phyloP scores from a whole-genome alignment of 1,140 invertebrate species.

The Zaprionus ornatus region DNA sequence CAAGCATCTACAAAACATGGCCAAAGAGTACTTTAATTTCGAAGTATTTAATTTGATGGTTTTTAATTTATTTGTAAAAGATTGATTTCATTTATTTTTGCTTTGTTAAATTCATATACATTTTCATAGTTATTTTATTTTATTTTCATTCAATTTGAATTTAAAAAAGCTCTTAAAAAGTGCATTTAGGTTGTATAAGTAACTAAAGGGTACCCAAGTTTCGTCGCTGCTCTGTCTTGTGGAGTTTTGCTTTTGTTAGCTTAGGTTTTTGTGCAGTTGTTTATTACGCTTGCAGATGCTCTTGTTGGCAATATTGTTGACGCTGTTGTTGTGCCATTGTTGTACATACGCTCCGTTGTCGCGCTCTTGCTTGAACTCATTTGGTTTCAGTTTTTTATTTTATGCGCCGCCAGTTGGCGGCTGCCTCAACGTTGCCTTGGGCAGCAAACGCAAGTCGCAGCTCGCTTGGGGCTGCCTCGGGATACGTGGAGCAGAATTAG shows the following conservation, averaged over 20 bases:
- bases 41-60: background rate
- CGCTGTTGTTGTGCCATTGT: slow-evolving; percentile 33
- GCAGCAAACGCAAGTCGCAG: slow-evolving; percentile 35
- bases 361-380: slow-evolving; percentile 58
- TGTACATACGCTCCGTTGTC: slow-evolving; percentile 68
- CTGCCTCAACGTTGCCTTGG: slow-evolving; percentile 23
- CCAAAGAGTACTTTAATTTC: no score
- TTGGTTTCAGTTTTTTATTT: slow-evolving; percentile 45
- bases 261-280: slow-evolving; percentile 55
- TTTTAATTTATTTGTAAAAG: background rate
- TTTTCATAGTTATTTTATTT: no score
- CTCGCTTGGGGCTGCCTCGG: slow-evolving; percentile 36
- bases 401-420: slow-evolving; percentile 26
- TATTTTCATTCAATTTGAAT: no score
- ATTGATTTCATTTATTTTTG: background rate
- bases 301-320: slow-evolving; percentile 30
- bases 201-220: slow-evolving; percentile 33
- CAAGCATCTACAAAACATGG: no score
- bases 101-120: no score
- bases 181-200: no score
- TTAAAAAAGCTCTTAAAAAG: no score
- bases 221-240: background rate
- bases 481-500: slow-evolving; percentile 69
- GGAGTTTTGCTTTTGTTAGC: slow-evolving; percentile 27
- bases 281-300: slow-evolving; percentile 59